A percentile compares a stretch with the other conserved stretches of the same genome.
Conservation (phyloP, 1,140 invertebrate species). For the Calycopis cecrops region DNA sequence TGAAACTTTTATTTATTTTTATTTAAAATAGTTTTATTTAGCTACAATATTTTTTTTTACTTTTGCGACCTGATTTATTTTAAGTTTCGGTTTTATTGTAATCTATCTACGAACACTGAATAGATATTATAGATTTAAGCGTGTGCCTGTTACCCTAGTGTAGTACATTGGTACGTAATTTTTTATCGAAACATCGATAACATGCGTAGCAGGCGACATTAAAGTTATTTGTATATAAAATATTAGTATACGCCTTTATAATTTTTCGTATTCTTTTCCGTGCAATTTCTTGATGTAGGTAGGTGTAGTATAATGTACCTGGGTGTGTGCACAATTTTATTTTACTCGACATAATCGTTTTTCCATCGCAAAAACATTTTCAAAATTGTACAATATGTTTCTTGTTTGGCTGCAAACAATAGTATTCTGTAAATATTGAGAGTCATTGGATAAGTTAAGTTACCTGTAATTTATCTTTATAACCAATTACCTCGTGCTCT, state of each 20-base stretch:
- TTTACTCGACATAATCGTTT: constrained; percentile 12
- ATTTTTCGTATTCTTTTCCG: constrained; percentile 34
- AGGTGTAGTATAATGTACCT: constrained; percentile 45
- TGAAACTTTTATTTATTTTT: constrained; percentile 33
- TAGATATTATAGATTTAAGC: constrained; percentile 30
- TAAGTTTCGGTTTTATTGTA: constrained; percentile 52
- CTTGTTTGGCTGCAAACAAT: constrained; percentile 27
- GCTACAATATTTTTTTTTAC: constrained; percentile 39
- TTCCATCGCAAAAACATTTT: not conserved
- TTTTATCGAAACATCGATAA: constrained; percentile 16
- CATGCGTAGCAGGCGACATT: constrained; percentile 33
- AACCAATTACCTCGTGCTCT: constrained; percentile 73
- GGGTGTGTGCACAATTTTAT: constrained; percentile 31
- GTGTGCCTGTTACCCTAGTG: constrained; percentile 55
- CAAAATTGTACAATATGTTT: constrained; percentile 18
- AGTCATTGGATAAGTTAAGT: constrained; percentile 69
- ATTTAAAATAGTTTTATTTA: constrained; percentile 25
- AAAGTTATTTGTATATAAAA: constrained; percentile 43
- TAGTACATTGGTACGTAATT: constrained; percentile 41
- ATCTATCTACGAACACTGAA: constrained; percentile 41
- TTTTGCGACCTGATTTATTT: constrained; percentile 72
- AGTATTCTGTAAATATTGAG: constrained; percentile 58
- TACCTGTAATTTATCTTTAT: constrained; percentile 63
- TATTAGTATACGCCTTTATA: constrained; percentile 29
- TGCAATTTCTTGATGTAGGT: constrained; percentile 46